Conservation (phyloP, 2,888 invertebrate genomes). For the Apeira syringaria region DNA sequence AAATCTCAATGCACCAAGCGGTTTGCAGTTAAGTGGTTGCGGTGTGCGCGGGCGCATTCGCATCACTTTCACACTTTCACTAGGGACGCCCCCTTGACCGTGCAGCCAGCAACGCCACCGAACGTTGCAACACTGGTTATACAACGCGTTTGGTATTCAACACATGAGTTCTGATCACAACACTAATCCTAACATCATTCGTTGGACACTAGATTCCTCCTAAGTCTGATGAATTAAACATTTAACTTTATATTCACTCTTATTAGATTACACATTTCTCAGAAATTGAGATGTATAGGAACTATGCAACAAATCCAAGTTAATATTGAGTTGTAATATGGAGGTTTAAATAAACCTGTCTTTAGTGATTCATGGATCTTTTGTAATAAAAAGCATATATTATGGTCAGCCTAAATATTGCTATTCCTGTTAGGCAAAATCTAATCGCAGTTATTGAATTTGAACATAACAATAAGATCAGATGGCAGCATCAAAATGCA, state of each 20-base stretch:
- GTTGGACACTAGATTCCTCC: no score
- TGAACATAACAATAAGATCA: slow-evolving; percentile 9
- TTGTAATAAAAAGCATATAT: no score
- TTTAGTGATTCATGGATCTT: no score
- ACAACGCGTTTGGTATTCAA: slow-evolving; percentile 54
- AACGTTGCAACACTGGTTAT: slow-evolving; percentile 74
- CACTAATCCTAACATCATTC: no score
- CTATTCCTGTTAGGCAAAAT: slow-evolving; percentile 3
- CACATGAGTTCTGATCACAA: slow-evolving; percentile 32
- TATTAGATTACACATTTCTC: no score
- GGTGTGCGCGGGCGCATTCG: slow-evolving; percentile 61
- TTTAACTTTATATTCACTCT: no score
- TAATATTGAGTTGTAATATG: no score
- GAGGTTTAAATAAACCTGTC: no score
- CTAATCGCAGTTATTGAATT: slow-evolving; percentile 20
- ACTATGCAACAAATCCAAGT: no score
- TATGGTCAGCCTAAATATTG: no score
- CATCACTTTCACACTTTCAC: slow-evolving; percentile 84
- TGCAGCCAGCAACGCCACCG: slow-evolving; percentile 44
- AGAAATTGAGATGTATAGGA: no score
- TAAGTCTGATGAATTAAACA: no score
- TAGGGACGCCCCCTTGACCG: slow-evolving; percentile 69
- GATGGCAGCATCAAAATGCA: slow-evolving; percentile 14
- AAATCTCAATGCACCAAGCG: slow-evolving; percentile 38
- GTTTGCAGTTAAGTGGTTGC: slow-evolving; percentile 28